Base-by-base conservation (phyloP, 2,888 invertebrate genomes). In the Ecliptopera silaceata region DNA sequence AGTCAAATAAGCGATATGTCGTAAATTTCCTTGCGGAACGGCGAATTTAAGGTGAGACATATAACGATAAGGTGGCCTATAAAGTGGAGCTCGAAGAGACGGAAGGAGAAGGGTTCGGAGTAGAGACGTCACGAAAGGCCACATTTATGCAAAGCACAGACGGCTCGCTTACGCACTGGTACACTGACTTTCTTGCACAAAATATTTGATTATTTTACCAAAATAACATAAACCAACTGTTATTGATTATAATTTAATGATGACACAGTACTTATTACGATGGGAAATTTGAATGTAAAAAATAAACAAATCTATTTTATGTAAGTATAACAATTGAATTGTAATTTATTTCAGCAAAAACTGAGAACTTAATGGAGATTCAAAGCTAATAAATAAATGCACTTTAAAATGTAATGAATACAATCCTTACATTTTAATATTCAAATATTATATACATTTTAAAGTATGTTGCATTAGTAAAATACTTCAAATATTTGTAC, bases 41-140 rank as follows among this genome's bases (percentile, higher is more conserved):
- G 66, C 63, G 63, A 75, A 73, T 72, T 74, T 68, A 72, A 80
- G 76, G 78, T 75, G 78, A 77, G 73, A 65, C 76, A 69, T 81
- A 79, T 83, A 79, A 74, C 70, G 62, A 67, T 75, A 71, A 77
- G 72, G 71, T 68, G 65, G 67, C 67, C 69, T 71, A 71, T 77
- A 76, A 77, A 75, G 69, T 68, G 61, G 70, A 68, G 70, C 56
- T 53, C 65, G 62, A 61, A 73, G 70, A 72, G 69, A 73, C 61
- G 62, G 66, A 69, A 70, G 63, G 65, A 64, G 67, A 70, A 64
- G 42, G 45, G 47, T 32, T 69, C 65, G 39, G 67, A 72, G 66
- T 65, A 70, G 64, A 71, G 68, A 72, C 71, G 70, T 65, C 71
- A 77, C 76, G 69, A 64, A 79, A 78, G 79, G 72, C 73, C 74